Base-by-base conservation (phyloP, 64 coral and sea anemone genomes). In the Acropora yongei region DNA sequence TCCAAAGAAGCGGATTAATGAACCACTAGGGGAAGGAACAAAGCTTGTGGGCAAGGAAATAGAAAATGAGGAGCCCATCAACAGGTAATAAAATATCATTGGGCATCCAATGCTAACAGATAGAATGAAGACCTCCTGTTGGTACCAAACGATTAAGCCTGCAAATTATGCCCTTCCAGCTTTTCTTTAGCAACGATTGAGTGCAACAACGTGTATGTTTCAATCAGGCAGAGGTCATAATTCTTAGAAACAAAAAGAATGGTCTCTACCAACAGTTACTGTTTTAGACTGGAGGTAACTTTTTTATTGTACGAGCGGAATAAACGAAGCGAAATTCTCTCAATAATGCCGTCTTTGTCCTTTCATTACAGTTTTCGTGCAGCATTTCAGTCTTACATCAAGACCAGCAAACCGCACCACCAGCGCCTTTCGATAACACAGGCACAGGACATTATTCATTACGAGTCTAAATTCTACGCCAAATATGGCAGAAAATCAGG, bases 341-440 rank as follows among this genome's bases (percentile, higher is more conserved):
- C 5, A 10, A 7, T 63, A 13, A 8, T 13, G 10, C 60, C 60
- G 6, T n/a, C 17, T 5, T 57, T 18, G 49, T 1, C 0, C 51
- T 77, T 49, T 79, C 41, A 51, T 88, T 86, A 30, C 71, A 97
- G 95, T 78, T 75, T 94, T 41, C 79, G 71, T 65, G 55, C 88
- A 1, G 67, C 57, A 45, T 97, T 84, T 77, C 71, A 94, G 72
- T 79, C 68, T 57, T 97, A 91, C 79, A 4, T 94, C 9, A 89
- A 65, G 44, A 94, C 75, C 48, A 90, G 19, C 68, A 97, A 94
- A 87, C 88, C 89, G 17, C 92, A 94, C 13, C 95, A 97, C 48
- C 83, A 79, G 7, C 92, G 92, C 42, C 74, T 88, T 16, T 97
- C 92, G 9, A 91, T 94, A 90, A 97, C 94, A 92, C 88, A 97